Evolutionary conservation across 2,888 invertebrate species (phyloP).

Genomic region (Dinocampus coccinellae): DNA sequence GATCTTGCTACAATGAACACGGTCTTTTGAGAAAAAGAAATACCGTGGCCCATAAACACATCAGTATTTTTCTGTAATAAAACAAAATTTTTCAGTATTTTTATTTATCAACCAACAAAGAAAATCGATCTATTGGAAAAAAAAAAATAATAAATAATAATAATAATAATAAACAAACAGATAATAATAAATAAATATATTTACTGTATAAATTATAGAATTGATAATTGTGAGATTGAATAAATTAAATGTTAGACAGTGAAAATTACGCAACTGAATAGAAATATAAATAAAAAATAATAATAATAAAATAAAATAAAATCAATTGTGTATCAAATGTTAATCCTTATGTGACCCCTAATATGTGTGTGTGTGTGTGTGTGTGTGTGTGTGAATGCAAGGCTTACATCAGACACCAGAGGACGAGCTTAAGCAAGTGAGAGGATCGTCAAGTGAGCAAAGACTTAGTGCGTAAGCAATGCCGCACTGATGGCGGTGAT

Average conservation of each 20-base stretch:
- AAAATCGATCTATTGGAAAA: neutral
- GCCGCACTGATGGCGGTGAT: conserved; percentile 31
- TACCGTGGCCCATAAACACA: neutral
- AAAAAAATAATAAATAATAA: conserved; percentile 39
- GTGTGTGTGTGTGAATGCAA: neutral
- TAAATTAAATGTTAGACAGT: no score
- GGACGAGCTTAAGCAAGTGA: neutral
- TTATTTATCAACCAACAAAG: neutral
- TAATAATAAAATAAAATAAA: neutral
- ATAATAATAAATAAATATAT: no score
- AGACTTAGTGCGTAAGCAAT: conserved; percentile 29
- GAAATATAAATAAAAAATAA: no score
- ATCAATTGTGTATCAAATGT: neutral
- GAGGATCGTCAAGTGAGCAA: conserved; percentile 2
- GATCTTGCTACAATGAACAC: conserved; percentile 37
- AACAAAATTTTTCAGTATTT: neutral
- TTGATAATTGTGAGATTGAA: no score
- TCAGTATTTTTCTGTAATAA: neutral
- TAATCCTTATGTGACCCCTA: neutral
- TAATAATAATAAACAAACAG: no score
- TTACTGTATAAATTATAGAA: no score
- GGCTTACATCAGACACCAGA: neutral
- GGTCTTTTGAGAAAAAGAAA: conserved; percentile 46
- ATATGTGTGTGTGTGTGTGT: neutral
- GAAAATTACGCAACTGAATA: no score